Conservation (phyloP, 2,888 invertebrate species). For the Chrysodeixis includens region DNA sequence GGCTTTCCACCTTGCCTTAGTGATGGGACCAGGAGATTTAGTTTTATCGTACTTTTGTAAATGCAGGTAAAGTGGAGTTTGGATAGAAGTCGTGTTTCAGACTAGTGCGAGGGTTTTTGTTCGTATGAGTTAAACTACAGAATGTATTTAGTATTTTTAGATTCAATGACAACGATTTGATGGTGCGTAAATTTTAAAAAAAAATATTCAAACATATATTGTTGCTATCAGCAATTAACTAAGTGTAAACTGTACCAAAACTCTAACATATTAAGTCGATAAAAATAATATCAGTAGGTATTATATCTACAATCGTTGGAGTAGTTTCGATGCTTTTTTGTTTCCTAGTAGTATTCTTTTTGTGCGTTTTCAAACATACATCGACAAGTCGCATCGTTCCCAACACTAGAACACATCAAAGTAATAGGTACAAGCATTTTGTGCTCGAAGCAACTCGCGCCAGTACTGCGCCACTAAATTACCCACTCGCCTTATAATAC, state of each 20-base stretch:
- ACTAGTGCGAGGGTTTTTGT: neutral
- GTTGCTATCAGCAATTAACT: too few relatives aligned
- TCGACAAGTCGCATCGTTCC: neutral
- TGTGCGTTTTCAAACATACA: neutral
- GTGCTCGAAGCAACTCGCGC: conserved; percentile 54
- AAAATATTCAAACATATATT: too few relatives aligned
- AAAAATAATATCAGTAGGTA: too few relatives aligned
- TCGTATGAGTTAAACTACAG: too few relatives aligned
- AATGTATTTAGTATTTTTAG: too few relatives aligned
- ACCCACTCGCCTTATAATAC: conserved; percentile 43
- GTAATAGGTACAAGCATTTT: conserved; percentile 62
- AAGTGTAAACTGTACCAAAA: too few relatives aligned
- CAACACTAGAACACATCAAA: conserved; percentile 58
- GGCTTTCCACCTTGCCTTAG: conserved; percentile 70
- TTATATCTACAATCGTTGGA: too few relatives aligned
- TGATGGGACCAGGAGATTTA: conserved; percentile 37
- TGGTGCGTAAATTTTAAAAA: too few relatives aligned
- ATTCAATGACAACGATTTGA: too few relatives aligned
- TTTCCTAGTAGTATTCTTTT: too few relatives aligned
- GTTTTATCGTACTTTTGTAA: neutral
- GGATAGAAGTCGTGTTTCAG: neutral
- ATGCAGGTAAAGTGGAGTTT: neutral
- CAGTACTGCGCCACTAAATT: conserved; percentile 51
- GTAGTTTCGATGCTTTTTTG: too few relatives aligned
- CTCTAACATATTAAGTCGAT: too few relatives aligned